Base-by-base conservation (phyloP, 1,140 invertebrate genomes). In the Heliconius himera region DNA sequence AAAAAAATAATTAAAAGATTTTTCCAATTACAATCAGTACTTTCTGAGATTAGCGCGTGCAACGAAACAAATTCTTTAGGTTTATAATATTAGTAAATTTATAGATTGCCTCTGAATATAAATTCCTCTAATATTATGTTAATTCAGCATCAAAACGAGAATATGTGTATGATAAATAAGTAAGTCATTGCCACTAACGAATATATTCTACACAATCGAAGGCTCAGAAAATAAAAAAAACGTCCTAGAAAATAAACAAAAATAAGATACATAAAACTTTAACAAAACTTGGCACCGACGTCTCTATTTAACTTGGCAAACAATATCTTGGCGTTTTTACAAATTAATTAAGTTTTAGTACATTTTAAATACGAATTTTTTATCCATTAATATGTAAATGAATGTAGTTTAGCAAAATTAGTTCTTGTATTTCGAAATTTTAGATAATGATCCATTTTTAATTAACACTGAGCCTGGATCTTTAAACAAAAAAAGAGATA, bases 271-370 rank as follows among this genome's bases (percentile, higher is more conserved):
- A 18, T 54, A 54, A 54, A 54, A n/a, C 51, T 20, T 26, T 26
- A 66, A 66, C 22, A 1, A 66, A 66, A 66, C 13, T 66, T 66
- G 56, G 56, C 22, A 66, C 56, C 26, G 56, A 66, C 56, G 2
- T 26, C n/a, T 22, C 60, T 26, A 29, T 66, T 66, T 66, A 66
- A 66, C 60, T 66, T 66, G 22, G 60, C 54, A 60, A 22, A 60
- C 54, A 66, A 66, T 66, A 29, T 66, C 60, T 66, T 66, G 60
- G 60, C 60, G 60, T 29, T 66, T 66, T 66, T 56, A 56, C 54
- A 56, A 56, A 56, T 56, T 66, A 66, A 66, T 66, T 66, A 16
- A 29, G 22, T 66, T 66, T 66, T 66, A 26, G 60, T 66, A 66
- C n/a, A 13, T 66, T 66, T 66, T 66, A 29, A 1, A 3, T 66